Evolutionary conservation across 2,888 invertebrate species (phyloP), one percentile per base, ranked within the genome.

Genomic region (Pardosa pseudoannulata): DNA sequence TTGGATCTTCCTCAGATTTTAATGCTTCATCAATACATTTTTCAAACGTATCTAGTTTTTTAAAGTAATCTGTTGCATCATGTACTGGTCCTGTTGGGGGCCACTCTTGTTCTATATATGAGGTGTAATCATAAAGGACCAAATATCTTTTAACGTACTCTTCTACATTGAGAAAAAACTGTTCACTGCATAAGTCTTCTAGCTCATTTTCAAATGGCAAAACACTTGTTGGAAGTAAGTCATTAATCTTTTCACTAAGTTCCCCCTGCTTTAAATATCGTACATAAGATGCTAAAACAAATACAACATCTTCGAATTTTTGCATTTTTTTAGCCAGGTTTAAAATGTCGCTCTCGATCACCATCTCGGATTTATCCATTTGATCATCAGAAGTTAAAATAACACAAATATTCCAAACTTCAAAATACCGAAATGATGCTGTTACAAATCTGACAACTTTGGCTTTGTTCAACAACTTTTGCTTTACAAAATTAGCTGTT

Each of bases 51-150:
- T 65, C 36, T 0, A 83, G 39, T 31, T 83, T 78, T n/a, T 83
- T 32, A 32, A 83, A 78, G 27, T 39, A 78, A 2, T 11, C 65
- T 56, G n/a, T 50, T 3, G 78, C 28, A 16, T 83, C 78, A 29
- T 83, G 72, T 16, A 72, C 36, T 0, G 73, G 78, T 0, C 72
- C 67, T 23, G 78, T 72, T n/a, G 83, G 83, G 0, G 83, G 83
- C 83, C 83, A 83, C 29, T 83, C 83, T 16, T 56, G n/a, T 23
- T 83, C 83, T 0, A 73, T 1, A 32, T 65, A 83, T 2, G 78
- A 83, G 16, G 50, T 65, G 19, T 83, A 78, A 11, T 72, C 78
- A 2, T 23, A 29, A 7, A 29, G 32, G 1, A 7, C 62, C 16
- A 67, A 50, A 29, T 78, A 83, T 11, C 7, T 32, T 11, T 39